A percentile compares a stretch with the other conserved stretches of the same genome.
Conservation (phyloP, 2,113 vertebrate genomes). For the Bubo bubo region DNA sequence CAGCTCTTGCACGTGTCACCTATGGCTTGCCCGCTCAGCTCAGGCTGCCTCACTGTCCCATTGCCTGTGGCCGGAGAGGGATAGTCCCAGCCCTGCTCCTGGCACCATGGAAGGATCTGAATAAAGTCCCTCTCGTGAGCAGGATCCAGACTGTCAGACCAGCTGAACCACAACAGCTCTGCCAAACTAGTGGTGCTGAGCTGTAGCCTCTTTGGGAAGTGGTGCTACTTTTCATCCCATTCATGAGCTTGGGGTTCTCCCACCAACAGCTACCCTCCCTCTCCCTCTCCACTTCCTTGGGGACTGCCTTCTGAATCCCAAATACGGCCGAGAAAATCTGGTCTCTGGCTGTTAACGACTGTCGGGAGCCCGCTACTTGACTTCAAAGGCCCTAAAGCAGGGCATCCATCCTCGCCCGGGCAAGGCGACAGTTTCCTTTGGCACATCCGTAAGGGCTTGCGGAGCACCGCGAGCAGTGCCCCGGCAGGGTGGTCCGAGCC, state of each 20-base stretch:
- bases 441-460: neutral
- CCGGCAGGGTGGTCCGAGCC: neutral
- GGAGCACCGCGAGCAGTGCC: fast-evolving
- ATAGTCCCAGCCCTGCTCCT: neutral
- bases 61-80: fast-evolving
- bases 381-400: neutral
- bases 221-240: fast-evolving
- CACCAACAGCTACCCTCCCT: neutral
- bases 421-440: neutral
- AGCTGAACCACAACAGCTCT: neutral
- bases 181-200: neutral
- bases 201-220: neutral
- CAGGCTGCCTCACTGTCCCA: neutral
- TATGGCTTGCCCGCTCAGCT: fast-evolving
- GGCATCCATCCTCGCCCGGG: neutral
- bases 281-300: neutral
- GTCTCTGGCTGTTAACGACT: neutral
- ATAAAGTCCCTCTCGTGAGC: neutral
- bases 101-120: neutral
- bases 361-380: fast-evolving
- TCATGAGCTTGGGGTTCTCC: neutral
- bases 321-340: neutral
- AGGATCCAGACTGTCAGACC: neutral
- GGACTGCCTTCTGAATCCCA: neutral
- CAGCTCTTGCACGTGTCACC: neutral